phyloP scores from a whole-genome alignment of 2,113 vertebrate species.

The Cryptoleucopteryx plumbea region DNA sequence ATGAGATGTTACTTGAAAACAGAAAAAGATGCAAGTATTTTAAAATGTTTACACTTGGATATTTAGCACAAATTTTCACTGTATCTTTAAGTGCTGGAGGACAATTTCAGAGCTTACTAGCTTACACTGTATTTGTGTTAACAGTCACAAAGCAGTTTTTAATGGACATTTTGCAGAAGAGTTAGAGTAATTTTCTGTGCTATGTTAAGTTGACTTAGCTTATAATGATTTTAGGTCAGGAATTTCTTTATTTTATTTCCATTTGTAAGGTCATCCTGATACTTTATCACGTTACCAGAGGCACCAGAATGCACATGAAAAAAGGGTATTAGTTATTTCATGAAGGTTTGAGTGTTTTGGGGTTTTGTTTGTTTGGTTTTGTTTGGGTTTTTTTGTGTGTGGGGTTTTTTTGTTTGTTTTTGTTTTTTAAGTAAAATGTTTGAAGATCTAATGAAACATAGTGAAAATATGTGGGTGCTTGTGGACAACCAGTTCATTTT shows the following conservation, averaged over 20 bases:
- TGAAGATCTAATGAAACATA: neutral
- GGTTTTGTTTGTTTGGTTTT: neutral
- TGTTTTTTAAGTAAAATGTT: neutral
- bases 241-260: neutral
- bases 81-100: neutral
- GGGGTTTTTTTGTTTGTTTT: too few species aligned
- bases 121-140: neutral
- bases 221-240: neutral
- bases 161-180: neutral
- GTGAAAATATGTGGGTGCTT: neutral
- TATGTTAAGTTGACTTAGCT: neutral
- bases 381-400: too few species aligned
- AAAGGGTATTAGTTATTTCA: neutral
- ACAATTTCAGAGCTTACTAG: neutral
- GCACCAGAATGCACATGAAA: neutral
- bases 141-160: neutral
- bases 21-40: neutral
- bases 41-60: neutral
- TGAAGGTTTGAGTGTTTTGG: neutral
- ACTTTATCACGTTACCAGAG: neutral
- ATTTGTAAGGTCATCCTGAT: neutral
- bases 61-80: neutral
- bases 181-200: neutral
- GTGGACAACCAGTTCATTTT: neutral
- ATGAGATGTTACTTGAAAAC: neutral